Percentiles rank a stretch among this genome's conserved stretches.
Evolutionary conservation across 2,888 invertebrate species (phyloP).

Genomic region (Dermolepida albohirtum): DNA sequence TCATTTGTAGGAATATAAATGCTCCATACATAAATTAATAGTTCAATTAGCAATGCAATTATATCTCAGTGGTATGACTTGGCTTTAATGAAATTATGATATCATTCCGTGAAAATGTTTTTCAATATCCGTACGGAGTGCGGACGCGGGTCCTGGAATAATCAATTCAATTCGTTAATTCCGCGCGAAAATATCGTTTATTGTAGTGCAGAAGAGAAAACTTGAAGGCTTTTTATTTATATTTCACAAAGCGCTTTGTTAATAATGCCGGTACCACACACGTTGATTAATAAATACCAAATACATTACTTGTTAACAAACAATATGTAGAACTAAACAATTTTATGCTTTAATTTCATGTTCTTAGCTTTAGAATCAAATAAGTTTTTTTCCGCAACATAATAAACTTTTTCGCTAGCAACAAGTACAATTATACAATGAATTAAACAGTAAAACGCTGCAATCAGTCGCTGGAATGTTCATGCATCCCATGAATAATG

Average conservation of each 20-base stretch:
- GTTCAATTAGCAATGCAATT: slow-evolving; percentile 63
- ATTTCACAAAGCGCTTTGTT: too few species aligned
- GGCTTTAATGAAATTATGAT: slow-evolving; percentile 58
- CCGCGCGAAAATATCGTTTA: too few species aligned
- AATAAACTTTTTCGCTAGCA: too few species aligned
- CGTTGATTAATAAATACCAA: neutral
- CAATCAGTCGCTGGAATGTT: too few species aligned
- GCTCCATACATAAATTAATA: slow-evolving; percentile 60
- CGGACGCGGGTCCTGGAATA: too few species aligned
- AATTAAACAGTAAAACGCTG: slow-evolving; percentile 1
- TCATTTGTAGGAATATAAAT: slow-evolving; percentile 58
- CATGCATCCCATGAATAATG: too few species aligned
- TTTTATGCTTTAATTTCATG: neutral
- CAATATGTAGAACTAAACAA: neutral
- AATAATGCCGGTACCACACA: too few species aligned
- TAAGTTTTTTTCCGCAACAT: neutral
- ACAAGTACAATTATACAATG: neutral
- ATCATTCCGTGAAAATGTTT: slow-evolving; percentile 46
- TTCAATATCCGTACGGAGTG: too few species aligned
- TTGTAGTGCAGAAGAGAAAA: too few species aligned
- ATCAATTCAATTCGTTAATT: too few species aligned
- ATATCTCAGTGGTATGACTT: slow-evolving; percentile 56
- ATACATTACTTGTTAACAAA: neutral
- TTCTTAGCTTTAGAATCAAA: slow-evolving; percentile 2
- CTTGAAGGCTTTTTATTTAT: too few species aligned